Conservation (phyloP, 2,113 vertebrate species). For the Camarhynchus parvulus region DNA sequence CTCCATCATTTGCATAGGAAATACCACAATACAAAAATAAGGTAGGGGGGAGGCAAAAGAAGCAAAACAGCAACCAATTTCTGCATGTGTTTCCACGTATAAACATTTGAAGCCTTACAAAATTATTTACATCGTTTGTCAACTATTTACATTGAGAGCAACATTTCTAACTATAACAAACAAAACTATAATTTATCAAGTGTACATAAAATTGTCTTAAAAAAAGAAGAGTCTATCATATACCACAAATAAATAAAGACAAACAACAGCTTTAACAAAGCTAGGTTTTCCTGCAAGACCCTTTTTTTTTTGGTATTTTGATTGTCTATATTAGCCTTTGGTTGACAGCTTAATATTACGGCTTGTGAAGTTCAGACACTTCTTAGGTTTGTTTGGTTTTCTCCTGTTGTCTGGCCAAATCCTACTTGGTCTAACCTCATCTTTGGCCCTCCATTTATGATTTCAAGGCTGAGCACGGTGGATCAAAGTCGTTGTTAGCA, state of each 20-base stretch:
- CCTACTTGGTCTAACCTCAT: conserved; percentile 15
- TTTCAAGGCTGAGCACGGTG: conserved; percentile 67
- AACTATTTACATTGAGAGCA: conserved; percentile 86
- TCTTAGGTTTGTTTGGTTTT: conserved; percentile 52
- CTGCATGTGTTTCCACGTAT: conserved; percentile 78
- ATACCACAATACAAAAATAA: conserved; percentile 87
- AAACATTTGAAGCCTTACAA: conserved; percentile 88
- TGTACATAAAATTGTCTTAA: conserved; percentile 78
- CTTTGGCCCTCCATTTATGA: conserved; percentile 61
- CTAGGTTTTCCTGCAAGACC: conserved; percentile 77
- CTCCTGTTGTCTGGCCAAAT: conserved; percentile 37
- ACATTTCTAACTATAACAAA: conserved; percentile 79
- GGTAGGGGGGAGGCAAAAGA: conserved; percentile 69
- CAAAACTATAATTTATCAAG: conserved; percentile 86
- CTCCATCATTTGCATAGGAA: conserved; percentile 83
- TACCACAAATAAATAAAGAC: conserved; percentile 88
- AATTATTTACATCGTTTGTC: conserved; percentile 85
- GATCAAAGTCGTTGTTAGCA: conserved; percentile 15
- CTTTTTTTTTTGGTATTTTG: conserved; percentile 80
- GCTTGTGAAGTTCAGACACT: conserved; percentile 73
- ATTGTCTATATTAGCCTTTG: conserved; percentile 78
- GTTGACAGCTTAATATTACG: conserved; percentile 77
- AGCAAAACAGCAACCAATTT: conserved; percentile 81
- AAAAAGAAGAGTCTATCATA: conserved; percentile 78
- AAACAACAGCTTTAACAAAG: conserved; percentile 83